Percentiles rank a stretch among this genome's conserved stretches.
Evolutionary conservation across 2,797 vertebrate genomes (phyloP).

Genomic region (Anolis apletophallus): DNA sequence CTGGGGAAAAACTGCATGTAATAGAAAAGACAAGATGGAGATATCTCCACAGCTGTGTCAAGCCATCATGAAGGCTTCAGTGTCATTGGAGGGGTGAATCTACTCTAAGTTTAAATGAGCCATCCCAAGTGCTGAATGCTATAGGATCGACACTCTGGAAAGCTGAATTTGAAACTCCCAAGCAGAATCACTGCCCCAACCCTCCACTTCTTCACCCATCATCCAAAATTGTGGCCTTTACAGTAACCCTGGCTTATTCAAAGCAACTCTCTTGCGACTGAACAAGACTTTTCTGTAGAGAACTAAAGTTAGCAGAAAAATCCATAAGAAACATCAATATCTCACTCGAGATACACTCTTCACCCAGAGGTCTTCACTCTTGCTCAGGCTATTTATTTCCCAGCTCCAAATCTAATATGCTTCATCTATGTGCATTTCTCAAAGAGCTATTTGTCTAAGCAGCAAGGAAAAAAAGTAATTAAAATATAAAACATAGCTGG

Average conservation of each 20-base stretch:
- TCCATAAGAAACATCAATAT: not conserved
- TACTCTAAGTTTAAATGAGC: no score
- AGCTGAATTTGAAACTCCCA: no score
- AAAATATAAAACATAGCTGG: slow-evolving; percentile 67
- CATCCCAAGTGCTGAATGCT: no score
- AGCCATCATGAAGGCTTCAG: no score
- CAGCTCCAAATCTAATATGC: slow-evolving; percentile 59
- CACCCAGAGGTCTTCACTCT: slow-evolving; percentile 46
- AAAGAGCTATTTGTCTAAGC: slow-evolving; percentile 69
- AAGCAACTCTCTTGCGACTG: slow-evolving; percentile 28
- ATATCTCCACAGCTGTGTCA: no score
- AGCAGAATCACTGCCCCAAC: no score
- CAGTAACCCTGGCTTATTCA: not conserved
- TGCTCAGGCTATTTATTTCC: slow-evolving; percentile 49
- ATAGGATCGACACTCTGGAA: no score
- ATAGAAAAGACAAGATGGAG: not conserved
- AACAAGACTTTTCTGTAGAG: slow-evolving; percentile 10
- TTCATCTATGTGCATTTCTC: slow-evolving; percentile 61
- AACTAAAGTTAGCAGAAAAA: not conserved
- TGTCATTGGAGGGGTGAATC: no score
- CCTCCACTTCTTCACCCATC: not conserved
- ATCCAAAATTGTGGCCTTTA: not conserved
- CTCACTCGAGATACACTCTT: not conserved
- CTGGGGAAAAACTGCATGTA: not conserved
- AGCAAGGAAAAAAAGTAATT: slow-evolving; percentile 72